Base-by-base conservation (phyloP, 53 echinoderm and acorn worm genomes). In the Echinarachnius parma region DNA sequence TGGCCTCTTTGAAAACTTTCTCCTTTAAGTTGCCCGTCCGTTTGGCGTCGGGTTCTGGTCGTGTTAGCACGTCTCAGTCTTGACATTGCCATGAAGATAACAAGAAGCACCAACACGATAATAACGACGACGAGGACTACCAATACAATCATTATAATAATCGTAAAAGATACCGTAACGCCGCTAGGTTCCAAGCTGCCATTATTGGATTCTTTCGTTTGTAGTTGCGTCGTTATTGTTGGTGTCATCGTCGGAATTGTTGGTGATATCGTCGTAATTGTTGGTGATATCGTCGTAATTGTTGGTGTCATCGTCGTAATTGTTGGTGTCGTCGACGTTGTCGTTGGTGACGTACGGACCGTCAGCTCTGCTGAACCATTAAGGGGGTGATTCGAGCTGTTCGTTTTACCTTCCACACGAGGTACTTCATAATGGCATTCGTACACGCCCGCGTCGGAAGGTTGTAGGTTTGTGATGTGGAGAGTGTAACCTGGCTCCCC, bases 341-440 rank as follows among this genome's bases (percentile, higher is more conserved):
- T 32, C 8, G 70, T 53, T 35, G 33, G 70, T 23, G 31, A n/a
- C n/a, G n/a, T 31, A 5, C 22, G 34, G 11, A 69, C 70, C 21
- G 24, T 13, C 20, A 69, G 16, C 24, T 10, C 34, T 15, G 35
- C 52, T 36, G 70, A 69, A 4, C 66, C 66, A 20, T n/a, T n/a
- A n/a, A n/a, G n/a, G n/a, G n/a, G n/a, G n/a, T n/a, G n/a, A n/a
- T n/a, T n/a, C n/a, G n/a, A n/a, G n/a, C n/a, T n/a, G n/a, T n/a
- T n/a, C n/a, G n/a, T n/a, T n/a, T n/a, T n/a, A n/a, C n/a, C 46
- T 16, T n/a, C n/a, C n/a, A n/a, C n/a, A n/a, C n/a, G n/a, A n/a
- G n/a, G n/a, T n/a, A n/a, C n/a, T 11, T 69, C 70, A 18, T 53
- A 69, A 9, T 24, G 34, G 53, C 70, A 69, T 22, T 50, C 53